Percentiles rank a stretch among this genome's conserved stretches.
phyloP scores from a whole-genome alignment of 1,140 invertebrate species.

The Lanistes nyassanus region DNA sequence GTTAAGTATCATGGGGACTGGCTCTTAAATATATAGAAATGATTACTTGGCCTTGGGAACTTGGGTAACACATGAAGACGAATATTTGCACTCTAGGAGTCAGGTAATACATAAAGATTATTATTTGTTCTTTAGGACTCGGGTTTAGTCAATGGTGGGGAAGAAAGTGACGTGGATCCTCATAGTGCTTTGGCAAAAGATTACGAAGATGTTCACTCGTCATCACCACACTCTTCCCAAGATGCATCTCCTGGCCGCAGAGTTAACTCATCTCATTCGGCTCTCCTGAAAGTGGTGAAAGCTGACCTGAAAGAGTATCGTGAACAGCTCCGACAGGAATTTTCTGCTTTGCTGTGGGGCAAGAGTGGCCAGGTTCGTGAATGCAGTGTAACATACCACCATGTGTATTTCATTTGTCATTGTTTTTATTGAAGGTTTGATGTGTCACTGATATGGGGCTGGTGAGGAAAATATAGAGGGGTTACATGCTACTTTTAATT shows the following conservation, averaged over 20 bases:
- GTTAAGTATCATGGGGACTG: no score
- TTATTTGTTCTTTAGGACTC: slow-evolving; percentile 2
- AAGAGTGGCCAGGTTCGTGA: not conserved
- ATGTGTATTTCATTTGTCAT: no score
- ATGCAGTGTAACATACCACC: not conserved
- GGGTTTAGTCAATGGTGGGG: slow-evolving; percentile 8
- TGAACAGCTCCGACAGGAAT: slow-evolving; percentile 4
- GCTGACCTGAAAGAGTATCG: slow-evolving; percentile 6
- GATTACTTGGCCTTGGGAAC: no score
- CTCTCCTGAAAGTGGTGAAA: not conserved
- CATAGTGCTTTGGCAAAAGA: no score
- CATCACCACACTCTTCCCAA: not conserved
- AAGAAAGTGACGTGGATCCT: not conserved
- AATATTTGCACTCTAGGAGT: no score
- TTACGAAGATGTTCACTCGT: not conserved
- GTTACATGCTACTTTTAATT: no score
- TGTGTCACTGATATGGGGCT: no score
- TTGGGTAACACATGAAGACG: no score
- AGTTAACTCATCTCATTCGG: not conserved
- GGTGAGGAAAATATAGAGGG: no score
- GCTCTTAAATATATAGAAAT: no score
- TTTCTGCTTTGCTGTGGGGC: not conserved
- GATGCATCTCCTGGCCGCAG: not conserved
- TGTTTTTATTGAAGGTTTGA: no score
- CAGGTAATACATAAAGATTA: no score